phyloP scores from a whole-genome alignment of 1,140 invertebrate genomes.

The Pseudomyrmex pallidus region DNA sequence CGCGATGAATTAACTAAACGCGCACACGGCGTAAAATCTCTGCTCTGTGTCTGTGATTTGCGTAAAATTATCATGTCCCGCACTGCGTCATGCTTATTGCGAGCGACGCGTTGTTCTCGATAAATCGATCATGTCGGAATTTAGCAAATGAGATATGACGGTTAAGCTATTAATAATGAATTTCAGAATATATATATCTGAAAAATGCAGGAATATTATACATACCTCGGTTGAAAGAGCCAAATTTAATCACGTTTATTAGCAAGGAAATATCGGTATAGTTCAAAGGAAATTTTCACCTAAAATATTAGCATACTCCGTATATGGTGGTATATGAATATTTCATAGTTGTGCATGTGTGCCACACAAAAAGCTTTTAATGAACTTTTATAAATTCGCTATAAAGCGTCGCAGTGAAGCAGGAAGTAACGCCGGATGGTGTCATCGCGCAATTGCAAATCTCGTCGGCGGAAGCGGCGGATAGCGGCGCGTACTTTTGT shows the following conservation, averaged over 20 bases:
- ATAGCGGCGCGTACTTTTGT: conserved; percentile 94
- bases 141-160: conserved; percentile 46
- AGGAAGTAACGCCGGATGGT: conserved; percentile 89
- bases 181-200: conserved; percentile 5
- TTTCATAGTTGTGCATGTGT: conserved; percentile 30
- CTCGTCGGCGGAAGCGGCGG: conserved; percentile 89
- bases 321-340: conserved; percentile 36
- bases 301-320: conserved; percentile 32
- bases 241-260: conserved; percentile 11
- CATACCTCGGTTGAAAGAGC: conserved; percentile 16
- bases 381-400: conserved; percentile 35
- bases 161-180: conserved; percentile 45
- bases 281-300: conserved; percentile 9
- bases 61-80: conserved; percentile 23
- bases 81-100: conserved; percentile 6
- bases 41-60: neutral
- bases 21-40: conserved; percentile 13
- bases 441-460: conserved; percentile 91
- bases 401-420: conserved; percentile 88
- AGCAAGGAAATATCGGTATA: neutral
- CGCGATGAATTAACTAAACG: conserved; percentile 45
- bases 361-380: conserved; percentile 23
- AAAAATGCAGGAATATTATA: conserved; percentile 18
- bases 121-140: conserved; percentile 45
- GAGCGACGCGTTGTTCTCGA: conserved; percentile 26